phyloP scores from a whole-genome alignment of 2,797 vertebrate species.

The Aythya fuligula region DNA sequence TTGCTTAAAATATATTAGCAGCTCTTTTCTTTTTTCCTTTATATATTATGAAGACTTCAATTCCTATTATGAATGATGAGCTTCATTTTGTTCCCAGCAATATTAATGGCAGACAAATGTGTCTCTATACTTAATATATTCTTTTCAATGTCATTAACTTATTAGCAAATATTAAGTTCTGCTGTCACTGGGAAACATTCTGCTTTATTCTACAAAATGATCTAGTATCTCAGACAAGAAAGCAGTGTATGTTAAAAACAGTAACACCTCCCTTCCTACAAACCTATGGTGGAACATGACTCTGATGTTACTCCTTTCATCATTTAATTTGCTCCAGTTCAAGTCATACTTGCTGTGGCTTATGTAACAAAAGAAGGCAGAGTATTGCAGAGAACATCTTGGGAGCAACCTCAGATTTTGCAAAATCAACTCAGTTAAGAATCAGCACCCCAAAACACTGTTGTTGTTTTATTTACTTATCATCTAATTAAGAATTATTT shows the following conservation, averaged over 20 bases:
- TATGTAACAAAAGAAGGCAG: background rate
- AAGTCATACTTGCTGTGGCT: rapidly evolving
- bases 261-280: background rate
- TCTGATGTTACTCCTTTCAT: background rate
- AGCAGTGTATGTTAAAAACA: background rate
- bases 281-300: background rate
- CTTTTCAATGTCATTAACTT: conserved; percentile 31
- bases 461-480: background rate
- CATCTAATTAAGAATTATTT: background rate
- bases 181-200: conserved; percentile 39
- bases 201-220: conserved; percentile 10
- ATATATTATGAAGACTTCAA: conserved; percentile 27
- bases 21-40: conserved; percentile 39
- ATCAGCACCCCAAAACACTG: background rate
- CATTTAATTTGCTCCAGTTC: background rate
- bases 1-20: conserved; percentile 26
- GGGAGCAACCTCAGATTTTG: background rate
- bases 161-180: conserved; percentile 17
- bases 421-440: background rate
- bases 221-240: conserved; percentile 1
- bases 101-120: conserved; percentile 25
- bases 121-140: conserved; percentile 20
- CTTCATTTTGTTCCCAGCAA: conserved; percentile 23
- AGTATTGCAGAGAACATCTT: background rate
- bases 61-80: conserved; percentile 35